A percentile compares a stretch with the other conserved stretches of the same genome.
phyloP scores from a whole-genome alignment of 2,113 vertebrate species.

The Glareola pratincola region DNA sequence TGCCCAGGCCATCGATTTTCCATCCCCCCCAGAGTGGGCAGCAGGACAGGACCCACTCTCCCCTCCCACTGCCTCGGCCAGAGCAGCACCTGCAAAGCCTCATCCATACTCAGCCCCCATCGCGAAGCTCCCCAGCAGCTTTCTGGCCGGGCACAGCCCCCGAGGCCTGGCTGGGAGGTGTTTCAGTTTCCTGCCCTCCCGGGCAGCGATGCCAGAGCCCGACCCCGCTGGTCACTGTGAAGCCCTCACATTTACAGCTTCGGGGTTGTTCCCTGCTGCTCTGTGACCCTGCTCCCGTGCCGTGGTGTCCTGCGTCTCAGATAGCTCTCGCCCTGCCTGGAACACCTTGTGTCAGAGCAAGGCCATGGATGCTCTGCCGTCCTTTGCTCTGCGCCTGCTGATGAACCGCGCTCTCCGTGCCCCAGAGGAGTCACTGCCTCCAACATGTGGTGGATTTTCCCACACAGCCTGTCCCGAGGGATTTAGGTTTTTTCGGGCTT shows the following conservation, averaged over 20 bases:
- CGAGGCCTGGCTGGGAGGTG: neutral
- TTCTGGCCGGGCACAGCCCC: neutral
- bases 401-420: neutral
- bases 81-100: neutral
- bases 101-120: neutral
- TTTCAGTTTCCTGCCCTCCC: neutral
- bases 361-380: neutral
- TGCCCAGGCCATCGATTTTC: accelerated
- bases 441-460: neutral
- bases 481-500: neutral
- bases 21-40: neutral
- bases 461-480: neutral
- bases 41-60: neutral
- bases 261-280: neutral
- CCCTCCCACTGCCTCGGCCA: neutral
- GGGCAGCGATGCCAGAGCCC: neutral
- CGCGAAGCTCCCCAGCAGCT: neutral
- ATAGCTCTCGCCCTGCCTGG: neutral
- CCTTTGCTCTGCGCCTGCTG: neutral
- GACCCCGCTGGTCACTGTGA: accelerated
- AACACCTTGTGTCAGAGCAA: neutral
- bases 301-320: too few species aligned
- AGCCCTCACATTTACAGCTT: neutral
- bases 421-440: too few species aligned
- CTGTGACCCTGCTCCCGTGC: neutral